Percentiles rank a stretch among this genome's conserved stretches.
phyloP scores from a whole-genome alignment of 2,888 invertebrate species.

The Taenaris catops region DNA sequence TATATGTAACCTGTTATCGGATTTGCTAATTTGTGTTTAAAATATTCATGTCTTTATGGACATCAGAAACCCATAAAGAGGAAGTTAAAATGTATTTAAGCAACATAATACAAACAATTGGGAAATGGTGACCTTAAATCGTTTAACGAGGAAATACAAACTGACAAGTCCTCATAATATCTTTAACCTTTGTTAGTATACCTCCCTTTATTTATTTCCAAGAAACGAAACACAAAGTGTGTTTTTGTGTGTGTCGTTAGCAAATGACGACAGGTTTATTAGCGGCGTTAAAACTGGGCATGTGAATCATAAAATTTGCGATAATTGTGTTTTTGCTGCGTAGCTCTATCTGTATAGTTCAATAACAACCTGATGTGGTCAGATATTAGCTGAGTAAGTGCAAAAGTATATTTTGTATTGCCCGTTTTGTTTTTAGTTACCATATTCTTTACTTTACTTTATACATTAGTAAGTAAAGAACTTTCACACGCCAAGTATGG shows the following conservation, averaged over 20 bases:
- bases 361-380: too few relatives aligned
- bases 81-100: background rate
- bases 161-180: slow-evolving; percentile 11
- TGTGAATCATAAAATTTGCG: slow-evolving; percentile 18
- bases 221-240: slow-evolving; percentile 31
- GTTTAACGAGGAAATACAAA: slow-evolving; percentile 11
- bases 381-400: too few relatives aligned
- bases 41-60: too few relatives aligned
- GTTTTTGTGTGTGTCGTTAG: slow-evolving; percentile 38
- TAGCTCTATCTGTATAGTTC: too few relatives aligned
- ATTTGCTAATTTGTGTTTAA: too few relatives aligned
- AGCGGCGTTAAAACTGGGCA: slow-evolving; percentile 26
- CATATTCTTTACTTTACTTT: too few relatives aligned
- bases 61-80: too few relatives aligned
- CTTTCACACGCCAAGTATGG: too few relatives aligned
- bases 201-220: slow-evolving; percentile 31
- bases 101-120: background rate
- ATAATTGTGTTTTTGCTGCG: slow-evolving; percentile 16
- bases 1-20: too few relatives aligned
- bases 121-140: slow-evolving; percentile 5
- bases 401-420: too few relatives aligned
- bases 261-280: slow-evolving; percentile 42
- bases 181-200: slow-evolving; percentile 16
- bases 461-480: too few relatives aligned
- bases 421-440: too few relatives aligned